These are phyloP conservation scores for Cydia fagiglandana DNA, from an alignment of 1,140 invertebrate genomes.

Conservation along the genomic window DNA sequence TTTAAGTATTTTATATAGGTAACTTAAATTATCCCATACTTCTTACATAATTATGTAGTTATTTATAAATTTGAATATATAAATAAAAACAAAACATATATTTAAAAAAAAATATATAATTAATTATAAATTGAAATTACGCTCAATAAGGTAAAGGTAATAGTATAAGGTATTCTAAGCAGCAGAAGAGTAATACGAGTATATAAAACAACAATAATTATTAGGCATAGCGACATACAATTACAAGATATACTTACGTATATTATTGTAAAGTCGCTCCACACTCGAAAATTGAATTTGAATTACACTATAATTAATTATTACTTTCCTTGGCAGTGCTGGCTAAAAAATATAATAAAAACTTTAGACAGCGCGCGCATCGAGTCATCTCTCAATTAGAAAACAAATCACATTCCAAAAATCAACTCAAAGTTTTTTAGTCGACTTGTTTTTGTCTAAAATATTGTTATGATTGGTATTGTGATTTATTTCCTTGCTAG, in stretches of 20 bases:
- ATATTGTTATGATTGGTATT: neutral
- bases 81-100: too few species aligned
- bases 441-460: neutral
- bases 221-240: conserved; percentile 2
- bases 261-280: conserved; percentile 18
- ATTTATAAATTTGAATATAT: too few species aligned
- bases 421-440: neutral
- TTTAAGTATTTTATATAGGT: too few species aligned
- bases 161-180: neutral
- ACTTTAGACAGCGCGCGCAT: conserved; percentile 12
- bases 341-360: conserved; percentile 7
- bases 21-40: too few species aligned
- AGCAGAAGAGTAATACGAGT: neutral
- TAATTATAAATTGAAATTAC: too few species aligned
- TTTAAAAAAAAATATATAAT: too few species aligned
- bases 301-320: conserved; percentile 28
- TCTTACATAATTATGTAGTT: too few species aligned
- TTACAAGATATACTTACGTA: conserved; percentile 17
- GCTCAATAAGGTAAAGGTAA: neutral
- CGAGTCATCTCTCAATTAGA: neutral
- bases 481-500: conserved; percentile 1
- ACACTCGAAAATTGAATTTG: neutral
- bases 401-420: conserved; percentile 8
- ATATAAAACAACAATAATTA: neutral
- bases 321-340: conserved; percentile 27